These are phyloP conservation scores for Esox lucius DNA, from an alignment of 2,797 vertebrate species.

Conservation along the genomic window DNA sequence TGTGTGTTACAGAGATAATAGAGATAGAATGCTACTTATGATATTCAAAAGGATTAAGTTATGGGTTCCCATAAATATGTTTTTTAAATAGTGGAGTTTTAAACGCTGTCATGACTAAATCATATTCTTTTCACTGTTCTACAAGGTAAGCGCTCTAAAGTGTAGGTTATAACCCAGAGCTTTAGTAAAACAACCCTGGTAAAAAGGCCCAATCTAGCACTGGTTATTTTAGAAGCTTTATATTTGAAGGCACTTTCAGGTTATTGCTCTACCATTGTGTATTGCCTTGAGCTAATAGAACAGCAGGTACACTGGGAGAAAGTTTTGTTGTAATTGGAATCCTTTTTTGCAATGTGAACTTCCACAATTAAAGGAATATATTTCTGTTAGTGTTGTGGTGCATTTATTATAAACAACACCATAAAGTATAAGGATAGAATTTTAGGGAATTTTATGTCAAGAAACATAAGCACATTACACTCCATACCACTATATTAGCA, in stretches of 20 bases:
- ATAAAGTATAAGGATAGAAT: no score
- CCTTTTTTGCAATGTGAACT: neutral
- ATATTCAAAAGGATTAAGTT: no score
- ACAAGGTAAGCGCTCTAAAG: slow-evolving; percentile 28
- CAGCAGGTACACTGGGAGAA: slow-evolving; percentile 22
- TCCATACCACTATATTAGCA: neutral
- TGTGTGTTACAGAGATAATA: no score
- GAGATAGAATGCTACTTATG: no score
- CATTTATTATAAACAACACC: neutral
- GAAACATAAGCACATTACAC: neutral
- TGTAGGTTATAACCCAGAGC: slow-evolving; percentile 53
- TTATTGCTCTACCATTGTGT: slow-evolving; percentile 39
- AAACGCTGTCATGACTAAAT: neutral
- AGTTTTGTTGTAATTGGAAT: no score
- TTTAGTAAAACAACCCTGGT: slow-evolving; percentile 24
- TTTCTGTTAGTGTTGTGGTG: no score
- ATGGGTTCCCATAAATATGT: no score
- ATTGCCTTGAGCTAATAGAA: slow-evolving; percentile 40
- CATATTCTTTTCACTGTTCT: slow-evolving; percentile 17
- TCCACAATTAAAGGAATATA: no score
- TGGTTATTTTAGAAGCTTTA: slow-evolving; percentile 49
- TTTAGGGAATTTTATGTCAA: no score
- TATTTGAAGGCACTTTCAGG: slow-evolving; percentile 49
- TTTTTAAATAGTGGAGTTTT: no score
- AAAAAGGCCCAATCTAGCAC: slow-evolving; percentile 51